These are phyloP conservation scores for Colostygia pectinataria DNA, from an alignment of 2,888 invertebrate genomes.

Conservation along the genomic window DNA sequence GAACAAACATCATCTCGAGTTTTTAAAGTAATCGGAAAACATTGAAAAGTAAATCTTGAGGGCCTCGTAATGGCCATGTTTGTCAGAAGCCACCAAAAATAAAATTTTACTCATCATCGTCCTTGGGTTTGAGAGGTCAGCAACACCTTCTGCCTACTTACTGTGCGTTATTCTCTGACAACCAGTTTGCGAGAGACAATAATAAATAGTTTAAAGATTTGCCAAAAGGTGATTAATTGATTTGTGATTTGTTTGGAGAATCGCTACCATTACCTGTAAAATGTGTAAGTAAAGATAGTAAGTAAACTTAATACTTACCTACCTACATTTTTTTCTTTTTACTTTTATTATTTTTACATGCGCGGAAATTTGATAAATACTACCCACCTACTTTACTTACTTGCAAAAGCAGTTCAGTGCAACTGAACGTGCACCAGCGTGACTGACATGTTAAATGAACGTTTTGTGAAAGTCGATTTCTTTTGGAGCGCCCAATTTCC, in stretches of 20 bases:
- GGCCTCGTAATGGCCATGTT: slow-evolving; percentile 28
- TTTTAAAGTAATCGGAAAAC: slow-evolving; percentile 4
- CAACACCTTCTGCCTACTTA: slow-evolving; percentile 41
- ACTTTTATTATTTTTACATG: too few relatives aligned
- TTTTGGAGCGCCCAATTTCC: slow-evolving; percentile 38
- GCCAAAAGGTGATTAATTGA: not conserved
- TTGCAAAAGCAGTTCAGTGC: slow-evolving; percentile 14
- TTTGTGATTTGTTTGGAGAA: too few relatives aligned
- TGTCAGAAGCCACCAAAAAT: slow-evolving; percentile 27
- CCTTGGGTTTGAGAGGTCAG: slow-evolving; percentile 48
- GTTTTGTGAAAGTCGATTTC: slow-evolving; percentile 52
- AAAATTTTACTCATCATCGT: slow-evolving; percentile 34
- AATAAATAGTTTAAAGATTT: too few relatives aligned
- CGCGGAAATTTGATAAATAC: too few relatives aligned
- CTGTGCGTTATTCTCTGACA: slow-evolving; percentile 5
- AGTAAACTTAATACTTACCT: too few relatives aligned
- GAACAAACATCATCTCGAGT: not conserved
- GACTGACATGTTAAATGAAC: slow-evolving; percentile 47
- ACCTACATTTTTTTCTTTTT: too few relatives aligned
- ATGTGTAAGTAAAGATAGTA: too few relatives aligned
- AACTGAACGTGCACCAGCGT: slow-evolving; percentile 41
- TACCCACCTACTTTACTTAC: not conserved
- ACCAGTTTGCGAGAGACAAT: slow-evolving; percentile 8
- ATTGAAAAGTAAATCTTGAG: slow-evolving; percentile 10
- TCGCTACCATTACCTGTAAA: too few relatives aligned